Percentiles rank a stretch among this genome's conserved stretches.
These are phyloP conservation scores for Dunckerocampus dactyliophorus DNA, from an alignment of 2,113 vertebrate genomes.

Conservation along the genomic window DNA sequence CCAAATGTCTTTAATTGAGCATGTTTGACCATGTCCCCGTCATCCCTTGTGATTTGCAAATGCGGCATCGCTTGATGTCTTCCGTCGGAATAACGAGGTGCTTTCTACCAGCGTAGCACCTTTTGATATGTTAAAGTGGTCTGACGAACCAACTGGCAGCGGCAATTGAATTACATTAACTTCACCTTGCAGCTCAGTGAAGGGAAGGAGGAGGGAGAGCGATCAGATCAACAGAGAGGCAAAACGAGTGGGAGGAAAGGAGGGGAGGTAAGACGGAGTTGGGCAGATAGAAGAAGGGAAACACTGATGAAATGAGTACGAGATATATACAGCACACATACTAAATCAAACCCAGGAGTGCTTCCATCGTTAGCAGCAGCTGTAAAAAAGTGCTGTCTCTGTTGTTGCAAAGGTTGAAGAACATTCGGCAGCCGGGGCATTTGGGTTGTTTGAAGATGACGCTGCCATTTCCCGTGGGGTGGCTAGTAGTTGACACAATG, in stretches of 20 bases:
- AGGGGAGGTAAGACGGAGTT: not conserved
- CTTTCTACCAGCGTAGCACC: conserved; percentile 42
- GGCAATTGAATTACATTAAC: conserved; percentile 39
- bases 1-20: conserved; percentile 5
- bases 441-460: conserved; percentile 25
- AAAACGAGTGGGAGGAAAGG: not conserved
- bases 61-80: conserved; percentile 50
- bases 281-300: conserved; percentile 21
- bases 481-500: conserved; percentile 9
- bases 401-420: conserved; percentile 6
- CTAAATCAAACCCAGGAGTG: conserved; percentile 26
- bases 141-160: conserved; percentile 47
- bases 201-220: conserved; percentile 8
- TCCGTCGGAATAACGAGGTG: conserved; percentile 45
- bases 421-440: conserved; percentile 6
- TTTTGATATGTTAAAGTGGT: conserved; percentile 66
- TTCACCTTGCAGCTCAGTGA: conserved; percentile 35
- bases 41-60: conserved; percentile 18
- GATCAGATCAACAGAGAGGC: conserved; percentile 12
- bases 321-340: conserved; percentile 6
- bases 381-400: not conserved
- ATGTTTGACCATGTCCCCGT: not conserved
- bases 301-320: conserved; percentile 9
- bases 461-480: conserved; percentile 22
- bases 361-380: not conserved